Percentiles rank a stretch among this genome's conserved stretches.
These are phyloP conservation scores for Podarcis muralis DNA, from an alignment of 2,113 vertebrate species.

Conservation along the genomic window DNA sequence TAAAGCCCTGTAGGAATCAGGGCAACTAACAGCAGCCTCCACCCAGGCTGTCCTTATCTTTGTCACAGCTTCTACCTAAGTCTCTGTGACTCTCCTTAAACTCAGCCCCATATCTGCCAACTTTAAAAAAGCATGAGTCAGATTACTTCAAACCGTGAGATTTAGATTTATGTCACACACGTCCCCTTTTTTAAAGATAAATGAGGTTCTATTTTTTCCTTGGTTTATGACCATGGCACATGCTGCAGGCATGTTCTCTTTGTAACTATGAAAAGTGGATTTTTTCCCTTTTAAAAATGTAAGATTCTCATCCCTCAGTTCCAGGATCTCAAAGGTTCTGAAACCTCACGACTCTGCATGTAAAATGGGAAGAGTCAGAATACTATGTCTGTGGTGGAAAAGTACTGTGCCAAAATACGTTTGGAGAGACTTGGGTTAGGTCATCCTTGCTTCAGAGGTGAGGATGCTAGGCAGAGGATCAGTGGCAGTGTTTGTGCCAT, in stretches of 20 bases:
- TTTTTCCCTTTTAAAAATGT: neutral
- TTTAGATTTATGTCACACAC: conserved; percentile 1
- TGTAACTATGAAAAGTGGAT: neutral
- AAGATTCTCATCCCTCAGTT: neutral
- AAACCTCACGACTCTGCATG: neutral
- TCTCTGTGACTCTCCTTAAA: neutral
- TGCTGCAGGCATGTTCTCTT: neutral
- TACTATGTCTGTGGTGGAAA: neutral
- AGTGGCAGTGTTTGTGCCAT: no score
- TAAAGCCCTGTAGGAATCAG: neutral
- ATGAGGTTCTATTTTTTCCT: neutral
- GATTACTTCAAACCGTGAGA: neutral
- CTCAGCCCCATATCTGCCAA: neutral
- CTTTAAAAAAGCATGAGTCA: conserved; percentile 6
- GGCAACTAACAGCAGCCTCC: neutral
- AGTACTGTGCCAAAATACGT: neutral
- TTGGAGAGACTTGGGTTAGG: neutral
- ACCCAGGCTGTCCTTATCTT: neutral
- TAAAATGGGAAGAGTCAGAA: neutral
- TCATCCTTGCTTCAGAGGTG: neutral
- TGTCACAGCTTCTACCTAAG: neutral
- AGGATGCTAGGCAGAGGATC: neutral
- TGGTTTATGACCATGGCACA: neutral
- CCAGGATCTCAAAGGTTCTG: neutral
- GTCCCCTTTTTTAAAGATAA: neutral